Evolutionary conservation across 2,888 invertebrate species (phyloP).

Genomic region (Epinotia brunnichana): DNA sequence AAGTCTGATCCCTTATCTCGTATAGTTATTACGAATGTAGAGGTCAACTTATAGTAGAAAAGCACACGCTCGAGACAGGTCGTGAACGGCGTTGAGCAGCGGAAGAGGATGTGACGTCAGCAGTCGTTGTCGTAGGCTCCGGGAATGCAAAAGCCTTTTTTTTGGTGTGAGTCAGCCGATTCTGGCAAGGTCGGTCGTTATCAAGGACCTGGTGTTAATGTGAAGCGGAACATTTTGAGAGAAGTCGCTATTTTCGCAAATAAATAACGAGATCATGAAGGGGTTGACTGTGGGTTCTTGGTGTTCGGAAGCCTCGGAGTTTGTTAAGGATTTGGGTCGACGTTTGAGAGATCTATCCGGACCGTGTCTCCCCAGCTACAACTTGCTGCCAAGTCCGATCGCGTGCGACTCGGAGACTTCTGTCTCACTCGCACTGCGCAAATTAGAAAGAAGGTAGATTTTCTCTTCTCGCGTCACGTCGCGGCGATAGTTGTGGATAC

Average conservation of each 20-base stretch:
- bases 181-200: conserved; percentile 36
- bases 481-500: too few relatives aligned
- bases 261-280: neutral
- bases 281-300: neutral
- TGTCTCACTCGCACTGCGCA: too few relatives aligned
- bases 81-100: conserved; percentile 51
- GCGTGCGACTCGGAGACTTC: too few relatives aligned
- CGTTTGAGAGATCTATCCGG: too few relatives aligned
- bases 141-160: conserved; percentile 44
- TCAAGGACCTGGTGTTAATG: conserved; percentile 18
- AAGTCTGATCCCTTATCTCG: neutral
- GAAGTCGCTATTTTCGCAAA: neutral
- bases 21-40: neutral
- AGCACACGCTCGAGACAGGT: neutral
- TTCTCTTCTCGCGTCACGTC: too few relatives aligned
- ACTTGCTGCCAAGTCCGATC: too few relatives aligned
- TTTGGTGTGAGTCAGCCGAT: conserved; percentile 37
- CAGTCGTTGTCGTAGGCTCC: conserved; percentile 67
- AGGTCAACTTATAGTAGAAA: neutral
- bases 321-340: too few relatives aligned
- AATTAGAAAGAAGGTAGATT: too few relatives aligned
- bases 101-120: conserved; percentile 78
- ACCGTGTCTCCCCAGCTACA: too few relatives aligned
- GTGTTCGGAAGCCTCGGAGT: neutral
- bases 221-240: neutral